A percentile compares a stretch with the other conserved stretches of the same genome.
phyloP scores from a whole-genome alignment of 2,113 vertebrate species.

The Amblyopsis rosae region DNA sequence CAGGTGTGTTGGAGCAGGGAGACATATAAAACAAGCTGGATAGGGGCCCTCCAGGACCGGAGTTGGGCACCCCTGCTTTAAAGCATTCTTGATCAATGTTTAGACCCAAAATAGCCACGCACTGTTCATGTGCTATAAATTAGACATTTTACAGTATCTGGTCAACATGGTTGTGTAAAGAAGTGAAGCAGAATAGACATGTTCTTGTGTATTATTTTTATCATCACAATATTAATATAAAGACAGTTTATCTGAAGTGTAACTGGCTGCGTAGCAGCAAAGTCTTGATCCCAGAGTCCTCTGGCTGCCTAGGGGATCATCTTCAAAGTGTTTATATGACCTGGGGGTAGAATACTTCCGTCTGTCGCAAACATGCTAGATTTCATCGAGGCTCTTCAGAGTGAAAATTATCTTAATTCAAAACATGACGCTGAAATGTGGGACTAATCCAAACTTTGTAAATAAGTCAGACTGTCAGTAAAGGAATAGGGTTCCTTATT shows the following conservation, averaged over 20 bases:
- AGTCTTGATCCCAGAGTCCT: slow-evolving; percentile 7
- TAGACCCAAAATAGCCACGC: too few species aligned
- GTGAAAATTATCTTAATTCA: neutral
- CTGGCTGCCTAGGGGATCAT: slow-evolving; percentile 8
- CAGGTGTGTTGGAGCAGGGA: too few species aligned
- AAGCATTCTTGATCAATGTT: too few species aligned
- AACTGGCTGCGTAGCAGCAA: slow-evolving; percentile 51
- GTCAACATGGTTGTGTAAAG: too few species aligned
- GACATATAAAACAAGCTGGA: too few species aligned
- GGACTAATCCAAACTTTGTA: neutral
- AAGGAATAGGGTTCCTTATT: too few species aligned
- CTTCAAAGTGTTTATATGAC: neutral
- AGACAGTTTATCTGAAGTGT: slow-evolving; percentile 1
- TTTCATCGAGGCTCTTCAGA: neutral
- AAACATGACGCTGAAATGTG: neutral
- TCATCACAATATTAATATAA: slow-evolving; percentile 42
- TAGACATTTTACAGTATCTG: too few species aligned
- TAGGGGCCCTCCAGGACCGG: too few species aligned
- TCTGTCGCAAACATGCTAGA: slow-evolving; percentile 7
- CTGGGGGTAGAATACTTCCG: neutral
- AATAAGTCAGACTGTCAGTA: neutral
- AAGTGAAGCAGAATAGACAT: too few species aligned
- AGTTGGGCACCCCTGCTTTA: too few species aligned
- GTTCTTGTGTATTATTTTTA: slow-evolving; percentile 19
- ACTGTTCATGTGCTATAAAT: too few species aligned